Evolutionary conservation across 2,888 invertebrate genomes (phyloP).

Genomic region (Eupeodes latifasciatus): DNA sequence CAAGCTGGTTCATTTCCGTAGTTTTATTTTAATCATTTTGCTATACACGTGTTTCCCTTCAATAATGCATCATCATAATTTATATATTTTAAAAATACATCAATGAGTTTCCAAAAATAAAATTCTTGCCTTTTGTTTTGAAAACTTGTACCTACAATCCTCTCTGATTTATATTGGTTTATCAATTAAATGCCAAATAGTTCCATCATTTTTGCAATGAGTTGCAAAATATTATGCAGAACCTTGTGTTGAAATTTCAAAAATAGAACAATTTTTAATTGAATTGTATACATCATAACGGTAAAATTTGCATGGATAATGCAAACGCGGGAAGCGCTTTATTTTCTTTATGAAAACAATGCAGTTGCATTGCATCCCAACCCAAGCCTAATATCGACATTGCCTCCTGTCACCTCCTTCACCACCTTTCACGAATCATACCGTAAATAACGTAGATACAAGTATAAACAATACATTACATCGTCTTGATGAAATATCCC

Average conservation of each 20-base stretch:
- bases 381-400: background rate
- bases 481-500: conserved; percentile 37
- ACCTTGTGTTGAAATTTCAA: background rate
- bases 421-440: background rate
- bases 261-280: conserved; percentile 26
- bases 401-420: background rate
- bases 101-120: conserved; percentile 2
- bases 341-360: conserved; percentile 30
- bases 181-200: conserved; percentile 8
- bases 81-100: background rate
- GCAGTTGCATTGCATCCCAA: background rate
- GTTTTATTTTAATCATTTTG: too few relatives aligned
- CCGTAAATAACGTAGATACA: background rate
- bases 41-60: too few relatives aligned
- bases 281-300: conserved; percentile 10
- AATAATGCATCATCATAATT: background rate
- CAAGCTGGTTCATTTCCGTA: too few relatives aligned
- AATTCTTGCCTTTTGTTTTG: background rate
- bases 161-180: conserved; percentile 9
- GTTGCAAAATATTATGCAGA: conserved; percentile 16
- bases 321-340: conserved; percentile 1
- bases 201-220: conserved; percentile 1
- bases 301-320: background rate
- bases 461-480: conserved; percentile 63
- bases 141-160: background rate